Base-by-base conservation (phyloP, 2,888 invertebrate species). In the Philaethria dido region DNA sequence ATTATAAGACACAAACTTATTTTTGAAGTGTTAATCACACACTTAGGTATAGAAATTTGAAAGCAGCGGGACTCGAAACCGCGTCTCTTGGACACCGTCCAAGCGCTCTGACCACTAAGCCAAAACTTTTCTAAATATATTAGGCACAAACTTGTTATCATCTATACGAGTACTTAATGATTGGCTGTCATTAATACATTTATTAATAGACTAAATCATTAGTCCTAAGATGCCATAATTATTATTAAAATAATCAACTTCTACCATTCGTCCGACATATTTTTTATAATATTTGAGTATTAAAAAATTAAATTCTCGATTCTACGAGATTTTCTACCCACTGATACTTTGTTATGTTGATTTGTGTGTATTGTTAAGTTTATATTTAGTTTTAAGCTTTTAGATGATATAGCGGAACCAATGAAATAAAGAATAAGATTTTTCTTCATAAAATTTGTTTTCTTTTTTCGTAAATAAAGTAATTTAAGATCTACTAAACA, bases 331-430 rank as follows among this genome's bases (percentile, higher is more conserved):
- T 64, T 62, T 45, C 67, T 77, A 75, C 82, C 85, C 83, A 86
- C 86, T 86, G 86, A 84, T 80, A 83, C 78, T 82, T 75, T 80
- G 84, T 83, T 77, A 79, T 87, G 84, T 88, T 87, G 85, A 80
- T 79, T 73, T 78, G 78, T 81, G 79, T 79, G 74, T 82, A 80
- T 79, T 77, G 76, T 76, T 66, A 69, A 69, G 69, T 69, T 75
- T 73, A 66, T 61, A 62, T 60, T 69, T 72, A 66, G 68, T 69
- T 69, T 75, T 57, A 75, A 75, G 74, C 71, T 73, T 44, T 73
- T 74, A 73, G 64, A 73, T 75, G 70, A 73, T 74, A 77, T 77
- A 78, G 76, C 78, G 83, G 75, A 85, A 87, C 89, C 89, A 89
- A 88, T 88, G 88, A 89, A 87, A 85, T 75, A 73, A 73, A 75